These are phyloP conservation scores for Florisuga fusca DNA, from an alignment of 2,797 vertebrate genomes.

Conservation along the genomic window DNA sequence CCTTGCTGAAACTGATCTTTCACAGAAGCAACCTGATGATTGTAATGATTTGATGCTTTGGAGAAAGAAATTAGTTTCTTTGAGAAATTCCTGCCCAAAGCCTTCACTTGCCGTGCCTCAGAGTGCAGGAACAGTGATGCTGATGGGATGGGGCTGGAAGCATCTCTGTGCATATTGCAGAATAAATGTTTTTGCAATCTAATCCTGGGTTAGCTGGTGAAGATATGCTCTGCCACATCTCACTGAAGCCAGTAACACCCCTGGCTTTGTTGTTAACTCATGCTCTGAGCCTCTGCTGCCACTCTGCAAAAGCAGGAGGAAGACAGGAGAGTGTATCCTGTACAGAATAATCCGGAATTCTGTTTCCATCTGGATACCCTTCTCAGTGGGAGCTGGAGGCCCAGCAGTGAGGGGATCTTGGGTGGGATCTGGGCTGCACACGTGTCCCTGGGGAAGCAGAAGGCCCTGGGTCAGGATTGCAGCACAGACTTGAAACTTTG, in stretches of 20 bases:
- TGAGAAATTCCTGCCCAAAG: not conserved
- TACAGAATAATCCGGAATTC: not conserved
- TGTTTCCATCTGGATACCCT: not conserved
- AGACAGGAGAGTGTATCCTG: not conserved
- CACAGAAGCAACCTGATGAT: accelerated
- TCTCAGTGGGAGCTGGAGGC: accelerated
- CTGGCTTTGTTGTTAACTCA: not conserved
- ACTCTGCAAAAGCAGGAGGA: not conserved
- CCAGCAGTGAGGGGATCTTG: not conserved
- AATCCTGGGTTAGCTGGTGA: not conserved
- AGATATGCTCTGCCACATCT: not conserved
- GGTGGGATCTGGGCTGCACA: not conserved
- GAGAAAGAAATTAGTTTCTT: not conserved
- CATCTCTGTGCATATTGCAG: accelerated
- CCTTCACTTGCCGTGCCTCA: accelerated
- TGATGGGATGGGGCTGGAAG: not conserved
- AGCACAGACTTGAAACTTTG: not conserved
- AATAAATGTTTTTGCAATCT: not conserved
- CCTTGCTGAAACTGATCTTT: not conserved
- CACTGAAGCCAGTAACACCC: accelerated
- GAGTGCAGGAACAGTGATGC: accelerated
- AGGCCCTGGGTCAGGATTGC: not conserved
- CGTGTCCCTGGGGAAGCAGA: not conserved
- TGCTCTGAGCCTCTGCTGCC: not conserved
- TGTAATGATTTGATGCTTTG: not conserved